Base-by-base conservation (phyloP, 1,140 invertebrate species). In the Drosophila parvula region DNA sequence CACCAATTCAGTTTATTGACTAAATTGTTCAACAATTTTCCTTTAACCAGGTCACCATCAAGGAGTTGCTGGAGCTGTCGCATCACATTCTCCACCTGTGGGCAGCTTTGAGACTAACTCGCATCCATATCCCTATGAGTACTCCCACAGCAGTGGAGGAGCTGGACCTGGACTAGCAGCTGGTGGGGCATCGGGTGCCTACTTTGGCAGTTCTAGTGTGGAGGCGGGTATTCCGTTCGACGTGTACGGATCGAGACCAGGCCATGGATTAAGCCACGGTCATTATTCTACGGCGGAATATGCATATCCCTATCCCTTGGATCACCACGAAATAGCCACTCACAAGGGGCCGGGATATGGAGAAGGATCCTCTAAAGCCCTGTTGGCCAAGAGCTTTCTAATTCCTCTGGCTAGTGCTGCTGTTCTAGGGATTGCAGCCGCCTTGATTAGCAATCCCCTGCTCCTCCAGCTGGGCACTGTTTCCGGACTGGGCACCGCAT, bases 391-490 rank as follows among this genome's bases (percentile, higher is more conserved):
- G 92, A 93, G 94, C 32, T 90, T 95, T n/a, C 83, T 96, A 14
- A 93, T 95, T 78, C 96, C 96, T 0, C 91, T 97, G 67, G 96
- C 96, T 10, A 96, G 96, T 36, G 94, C 96, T 10, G 96, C 96
- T 2, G 92, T 97, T 10, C 93, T 97, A 30, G 96, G 96, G 22
- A 96, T 96, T 7, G 96, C 96, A 0, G 96, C 96, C 22, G 95
- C 96, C 5, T 92, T 96, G 40, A 95, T 96, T 40, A 94, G 94
- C 50, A 96, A 96, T 92, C 96, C 96, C 2, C 93, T 96, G 34
- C 93, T 97, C 12, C 91, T 97, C 7, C 96, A 96, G 84, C 92
- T 97, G 34, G 95, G 96, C 50, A 94, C 95, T 5, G 93, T 96
- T 10, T 93, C 94, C 4, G 90, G 84, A 14, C n/a, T 88, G 11